These are phyloP conservation scores for Avahi laniger DNA, from an alignment of 2,797 vertebrate genomes.

Conservation along the genomic window DNA sequence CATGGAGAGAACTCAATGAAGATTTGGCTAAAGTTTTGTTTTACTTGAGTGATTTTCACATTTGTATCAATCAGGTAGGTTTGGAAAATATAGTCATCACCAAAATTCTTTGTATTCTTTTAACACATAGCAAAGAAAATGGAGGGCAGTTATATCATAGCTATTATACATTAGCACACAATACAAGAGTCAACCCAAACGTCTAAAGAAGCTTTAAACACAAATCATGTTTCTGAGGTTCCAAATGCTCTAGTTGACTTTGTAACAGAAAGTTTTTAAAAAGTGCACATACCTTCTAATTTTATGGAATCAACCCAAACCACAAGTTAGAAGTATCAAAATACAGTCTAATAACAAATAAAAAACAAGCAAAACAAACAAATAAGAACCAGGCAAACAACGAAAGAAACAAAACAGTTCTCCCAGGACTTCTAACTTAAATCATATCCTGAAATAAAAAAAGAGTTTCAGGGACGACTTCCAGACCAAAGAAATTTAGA, in stretches of 20 bases:
- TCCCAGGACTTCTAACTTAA: constrained; percentile 35
- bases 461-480: neutral
- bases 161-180: neutral
- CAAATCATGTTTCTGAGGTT: constrained; percentile 29
- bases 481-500: neutral
- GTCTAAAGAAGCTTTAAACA: neutral
- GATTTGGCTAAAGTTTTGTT: neutral
- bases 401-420: constrained; percentile 19
- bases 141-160: neutral
- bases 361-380: neutral
- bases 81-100: neutral
- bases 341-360: constrained; percentile 49
- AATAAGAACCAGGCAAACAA: constrained; percentile 52
- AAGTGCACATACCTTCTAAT: neutral
- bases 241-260: neutral
- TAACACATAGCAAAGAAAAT: constrained; percentile 5
- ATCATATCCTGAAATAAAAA: neutral
- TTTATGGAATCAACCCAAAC: constrained; percentile 46
- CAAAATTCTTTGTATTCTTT: neutral
- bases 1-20: neutral
- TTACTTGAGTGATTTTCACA: neutral
- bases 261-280: constrained; percentile 5
- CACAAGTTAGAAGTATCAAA: constrained; percentile 58
- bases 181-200: neutral
- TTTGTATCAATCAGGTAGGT: neutral